phyloP scores from a whole-genome alignment of 1,140 invertebrate species.

The Drosophila fuyamai region DNA sequence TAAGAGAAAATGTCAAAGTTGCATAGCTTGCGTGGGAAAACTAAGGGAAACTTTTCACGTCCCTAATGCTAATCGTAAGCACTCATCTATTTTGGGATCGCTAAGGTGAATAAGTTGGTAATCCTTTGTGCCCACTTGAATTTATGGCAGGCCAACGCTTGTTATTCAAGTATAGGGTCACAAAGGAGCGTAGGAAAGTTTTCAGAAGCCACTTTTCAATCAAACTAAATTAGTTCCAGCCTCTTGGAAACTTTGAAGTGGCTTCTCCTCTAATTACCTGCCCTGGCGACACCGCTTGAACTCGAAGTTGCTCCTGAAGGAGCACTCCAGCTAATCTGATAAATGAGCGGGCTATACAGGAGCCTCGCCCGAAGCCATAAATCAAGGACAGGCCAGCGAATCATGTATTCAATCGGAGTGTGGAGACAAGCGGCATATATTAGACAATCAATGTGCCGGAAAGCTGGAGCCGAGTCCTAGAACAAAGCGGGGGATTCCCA shows the following conservation, averaged over 20 bases:
- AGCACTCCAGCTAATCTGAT: constrained; percentile 11
- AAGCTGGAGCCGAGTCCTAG: constrained; percentile 14
- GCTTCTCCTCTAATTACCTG: constrained; percentile 21
- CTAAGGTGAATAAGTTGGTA: not conserved
- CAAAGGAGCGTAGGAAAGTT: not conserved
- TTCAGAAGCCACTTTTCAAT: constrained; percentile 26
- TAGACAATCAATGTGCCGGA: constrained; percentile 38
- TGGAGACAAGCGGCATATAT: constrained; percentile 26
- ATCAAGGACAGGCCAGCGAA: constrained; percentile 21
- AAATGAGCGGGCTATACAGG: not conserved
- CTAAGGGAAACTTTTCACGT: not conserved
- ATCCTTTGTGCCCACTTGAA: not conserved
- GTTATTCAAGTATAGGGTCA: not conserved
- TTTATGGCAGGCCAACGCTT: constrained; percentile 3
- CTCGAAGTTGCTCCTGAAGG: constrained; percentile 3
- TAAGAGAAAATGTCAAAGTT: not conserved
- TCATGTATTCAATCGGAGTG: constrained; percentile 16
- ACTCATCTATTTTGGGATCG: not conserved
- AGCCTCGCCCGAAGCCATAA: constrained; percentile 18
- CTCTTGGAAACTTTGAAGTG: constrained; percentile 31
- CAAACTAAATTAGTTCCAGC: constrained; percentile 25
- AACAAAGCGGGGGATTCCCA: constrained; percentile 27
- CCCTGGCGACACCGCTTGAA: not conserved
- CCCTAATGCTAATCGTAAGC: not conserved
- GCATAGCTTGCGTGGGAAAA: not conserved